Evolutionary conservation across 2,888 invertebrate genomes (phyloP), one percentile per base, ranked within the genome.

Genomic region (Leptopterna dolabrata): DNA sequence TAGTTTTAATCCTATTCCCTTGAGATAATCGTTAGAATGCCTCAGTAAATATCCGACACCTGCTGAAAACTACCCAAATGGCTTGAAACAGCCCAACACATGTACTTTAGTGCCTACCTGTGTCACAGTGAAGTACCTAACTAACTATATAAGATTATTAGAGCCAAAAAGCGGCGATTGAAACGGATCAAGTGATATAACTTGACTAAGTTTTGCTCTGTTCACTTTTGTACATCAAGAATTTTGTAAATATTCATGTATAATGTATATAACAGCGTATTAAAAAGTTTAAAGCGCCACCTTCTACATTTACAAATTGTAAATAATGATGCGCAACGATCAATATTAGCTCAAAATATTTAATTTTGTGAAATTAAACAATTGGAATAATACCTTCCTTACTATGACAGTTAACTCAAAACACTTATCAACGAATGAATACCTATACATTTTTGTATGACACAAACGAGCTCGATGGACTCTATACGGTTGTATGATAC

Each of bases 241-340:
- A 84, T 43, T 47, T 71, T 71, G 73, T 71, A 84, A 43, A 84
- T 84, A 71, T 70, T 84, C 19, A 84, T 84, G 82, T 55, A 84
- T 41, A 84, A 84, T 71, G 73, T 84, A 84, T 24, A 84, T 81
- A 81, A 29, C 30, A 36, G n/a, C 14, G 55, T 55, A 45, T 76
- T 41, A 76, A 43, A 45, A 24, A 43, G 51, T 81, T 29, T 27
- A 55, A 55, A 29, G 29, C 43, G 51, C 51, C 36, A 47, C 81
- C 55, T 24, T 24, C 16, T 45, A 45, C 2, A 78, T 78, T 41
- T 78, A 30, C 63, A 7, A 47, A 71, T 36, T 71, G 81, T 81
- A 81, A 81, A 55, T 51, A 55, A 47, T 73, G 85, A 27, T 45
- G 76, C 85, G 85, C 85, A 85, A 85, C 85, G 85, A 85, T 85